Base-by-base conservation (phyloP, 2,113 vertebrate genomes). In the Paracanthobrama guichenoti region DNA sequence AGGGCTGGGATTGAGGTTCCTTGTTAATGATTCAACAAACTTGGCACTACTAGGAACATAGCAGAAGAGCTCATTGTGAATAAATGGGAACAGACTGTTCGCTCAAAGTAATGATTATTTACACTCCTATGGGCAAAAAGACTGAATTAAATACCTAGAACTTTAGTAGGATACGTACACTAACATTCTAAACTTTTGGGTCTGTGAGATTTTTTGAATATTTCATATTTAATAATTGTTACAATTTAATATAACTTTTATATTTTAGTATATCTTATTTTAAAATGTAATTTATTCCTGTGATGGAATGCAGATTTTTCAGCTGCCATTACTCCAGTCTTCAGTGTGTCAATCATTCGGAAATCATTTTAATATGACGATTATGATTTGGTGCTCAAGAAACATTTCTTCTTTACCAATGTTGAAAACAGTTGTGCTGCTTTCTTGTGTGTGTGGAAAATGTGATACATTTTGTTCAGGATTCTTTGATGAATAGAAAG, bases 61-160 rank as follows among this genome's bases (percentile, higher is more conserved):
- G 59, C 78, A 66, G 24, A 80, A 48, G 42, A 80, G 59, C 55
- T 62, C 76, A 79, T 62, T 79, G 55, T 79, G 55, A 42, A 62
- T 66, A 80, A 66, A 80, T 48, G 44, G 59, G 24, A 79, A 79
- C 24, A 79, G 79, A 66, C 75, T 79, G 75, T 86, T 35, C 77
- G 3, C 35, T 11, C 57, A 6, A 42, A 62, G 73, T 31, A 31
- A 75, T 75, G 48, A 31, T 75, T 53, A 75, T 53, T 53, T 31
- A 75, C 73, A 75, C 26, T 75, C 46, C 7, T 53, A 28, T 53
- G 46, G 16, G 14, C 18, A 42, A 71, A 66, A 69, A 31, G 24
- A 5, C 73, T 74, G 14, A 53, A 75, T 75, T 53, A 53, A 50
- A 75, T 5, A 26, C 13, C 12, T 48, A 28, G n/a, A 74, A 9